Evolutionary conservation across 1,140 invertebrate genomes (phyloP), one percentile per base, ranked within the genome.

Genomic region (Caenorhabditis inopinata): DNA sequence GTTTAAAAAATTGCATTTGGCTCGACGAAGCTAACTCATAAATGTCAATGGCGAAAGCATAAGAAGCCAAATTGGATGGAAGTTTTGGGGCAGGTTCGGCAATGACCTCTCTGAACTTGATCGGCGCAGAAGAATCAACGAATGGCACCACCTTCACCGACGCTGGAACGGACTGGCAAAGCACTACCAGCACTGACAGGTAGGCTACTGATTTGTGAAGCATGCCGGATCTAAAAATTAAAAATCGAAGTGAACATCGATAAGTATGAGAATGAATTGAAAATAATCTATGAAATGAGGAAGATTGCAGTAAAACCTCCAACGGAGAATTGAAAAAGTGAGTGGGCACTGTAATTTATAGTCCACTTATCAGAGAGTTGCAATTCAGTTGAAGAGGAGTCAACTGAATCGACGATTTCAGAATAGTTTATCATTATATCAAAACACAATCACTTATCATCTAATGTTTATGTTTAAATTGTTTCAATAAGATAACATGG

Each of bases 91-190:
- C 58, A 68, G 32, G 32, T 12, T 68, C 58, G 21, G 58, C 58
- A 42, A 68, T 68, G 14, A 68, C 58, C 11, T 68, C 23, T 68
- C 58, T 68, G 32, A 68, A 68, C 38, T 68, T 68, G 32, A 68
- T 18, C 38, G 58, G 58, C 35, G 38, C 29, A 42, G 58, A 68
- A 18, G 58, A 68, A 9, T 68, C 58, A 38, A 68, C 58, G n/a
- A 68, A 68, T 68, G 58, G 58, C 35, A 68, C 29, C 1, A 42
- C 32, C 27, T 68, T 68, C 7, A 38, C 32, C 21, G 58, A 38
- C 11, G 32, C 58, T 42, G 58, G 32, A 68, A 38, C 58, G 2
- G 58, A 42, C 12, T 68, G 58, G 58, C 23, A 23, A 68, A 38
- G 16, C 9, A 68, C 58, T 68, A 32, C 58, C 58, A 68, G 16